These are phyloP conservation scores for Ia io DNA, from an alignment of 2,113 vertebrate species.

Conservation along the genomic window DNA sequence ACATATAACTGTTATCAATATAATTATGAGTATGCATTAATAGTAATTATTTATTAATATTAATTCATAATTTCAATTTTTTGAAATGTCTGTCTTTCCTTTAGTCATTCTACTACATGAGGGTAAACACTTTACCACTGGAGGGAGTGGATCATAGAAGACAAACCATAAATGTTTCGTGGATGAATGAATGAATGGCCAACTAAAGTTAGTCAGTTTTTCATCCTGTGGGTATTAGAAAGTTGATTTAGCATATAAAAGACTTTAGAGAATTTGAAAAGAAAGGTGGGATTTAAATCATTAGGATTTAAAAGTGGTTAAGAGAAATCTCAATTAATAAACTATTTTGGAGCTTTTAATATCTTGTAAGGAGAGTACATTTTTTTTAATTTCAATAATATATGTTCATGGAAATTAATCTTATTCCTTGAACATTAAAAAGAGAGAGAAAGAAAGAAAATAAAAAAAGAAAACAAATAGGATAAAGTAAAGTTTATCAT, in stretches of 20 bases:
- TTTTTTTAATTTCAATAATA: not conserved
- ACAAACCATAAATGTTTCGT: not conserved
- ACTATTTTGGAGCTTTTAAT: not conserved
- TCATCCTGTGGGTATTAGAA: not conserved
- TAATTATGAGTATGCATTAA: not conserved
- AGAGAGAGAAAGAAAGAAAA: not conserved
- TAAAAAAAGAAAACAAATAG: not conserved
- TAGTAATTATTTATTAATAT: not conserved
- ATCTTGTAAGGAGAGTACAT: not conserved
- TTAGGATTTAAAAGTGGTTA: not conserved
- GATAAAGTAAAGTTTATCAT: not conserved
- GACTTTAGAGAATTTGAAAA: not conserved
- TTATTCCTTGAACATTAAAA: not conserved
- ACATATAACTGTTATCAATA: not conserved
- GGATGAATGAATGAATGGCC: not conserved
- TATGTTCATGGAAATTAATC: not conserved
- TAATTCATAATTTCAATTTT: not conserved
- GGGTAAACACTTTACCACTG: not conserved
- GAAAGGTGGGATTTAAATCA: not conserved
- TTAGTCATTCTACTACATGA: not conserved
- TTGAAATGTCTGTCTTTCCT: not conserved
- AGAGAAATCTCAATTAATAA: not conserved
- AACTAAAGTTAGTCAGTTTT: not conserved
- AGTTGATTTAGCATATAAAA: not conserved
- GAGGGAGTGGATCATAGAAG: not conserved